Conservation (phyloP, 2,797 vertebrate genomes). For the Melanotaenia nigrans region DNA sequence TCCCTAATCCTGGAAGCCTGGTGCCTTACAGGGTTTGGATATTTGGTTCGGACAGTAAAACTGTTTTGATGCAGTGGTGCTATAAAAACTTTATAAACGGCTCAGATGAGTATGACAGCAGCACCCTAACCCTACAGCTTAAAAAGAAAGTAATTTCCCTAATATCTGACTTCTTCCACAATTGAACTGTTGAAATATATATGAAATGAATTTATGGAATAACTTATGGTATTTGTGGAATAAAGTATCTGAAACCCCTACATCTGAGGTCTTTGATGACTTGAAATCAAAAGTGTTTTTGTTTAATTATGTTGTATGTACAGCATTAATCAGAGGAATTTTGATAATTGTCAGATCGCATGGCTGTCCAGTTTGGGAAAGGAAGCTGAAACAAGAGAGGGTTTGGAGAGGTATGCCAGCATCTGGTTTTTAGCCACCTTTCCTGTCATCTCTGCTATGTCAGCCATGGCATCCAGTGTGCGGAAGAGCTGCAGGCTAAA, state of each 20-base stretch:
- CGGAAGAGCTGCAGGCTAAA: conserved; percentile 28
- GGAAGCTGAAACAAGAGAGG: conserved; percentile 69
- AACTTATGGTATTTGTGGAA: neutral
- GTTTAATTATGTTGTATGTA: conserved; percentile 18
- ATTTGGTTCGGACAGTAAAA: neutral
- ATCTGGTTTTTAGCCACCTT: conserved; percentile 60
- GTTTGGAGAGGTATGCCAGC: conserved; percentile 46
- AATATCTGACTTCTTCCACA: neutral
- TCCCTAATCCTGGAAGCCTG: too few relatives aligned
- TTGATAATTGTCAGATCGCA: conserved; percentile 57
- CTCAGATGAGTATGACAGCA: neutral
- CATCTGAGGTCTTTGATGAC: neutral
- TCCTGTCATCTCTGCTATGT: conserved; percentile 60
- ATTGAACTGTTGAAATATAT: neutral
- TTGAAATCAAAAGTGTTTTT: neutral
- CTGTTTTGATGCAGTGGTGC: neutral
- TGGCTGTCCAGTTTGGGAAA: conserved; percentile 36
- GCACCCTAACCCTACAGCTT: neutral
- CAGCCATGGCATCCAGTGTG: conserved; percentile 51
- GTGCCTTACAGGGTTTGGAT: too few relatives aligned
- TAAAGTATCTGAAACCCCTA: neutral
- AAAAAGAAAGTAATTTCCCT: neutral
- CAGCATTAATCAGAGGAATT: conserved; percentile 57
- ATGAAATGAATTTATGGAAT: too few relatives aligned
- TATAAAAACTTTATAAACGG: neutral